Base-by-base conservation (phyloP, 2,797 vertebrate genomes). In the Acropternis orthonyx region DNA sequence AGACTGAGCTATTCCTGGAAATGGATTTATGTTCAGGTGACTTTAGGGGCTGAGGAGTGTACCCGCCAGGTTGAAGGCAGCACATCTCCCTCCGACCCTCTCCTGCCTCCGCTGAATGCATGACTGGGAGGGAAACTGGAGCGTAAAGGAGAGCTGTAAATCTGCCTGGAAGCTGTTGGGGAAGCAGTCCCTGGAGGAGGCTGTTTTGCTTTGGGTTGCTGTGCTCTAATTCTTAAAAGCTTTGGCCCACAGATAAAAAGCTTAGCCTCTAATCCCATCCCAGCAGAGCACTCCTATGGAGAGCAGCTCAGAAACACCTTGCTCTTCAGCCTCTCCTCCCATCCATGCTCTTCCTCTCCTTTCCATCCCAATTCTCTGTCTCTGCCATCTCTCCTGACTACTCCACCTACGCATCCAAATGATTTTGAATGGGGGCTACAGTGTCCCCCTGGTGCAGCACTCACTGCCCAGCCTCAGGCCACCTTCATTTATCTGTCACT, bases 211-310 rank as follows among this genome's bases (percentile, higher is more conserved):
- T 93, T 67, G 82, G 41, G 78, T 82, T 93, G 87, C 73, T 48
- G 62, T 32, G 52, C 89, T 95, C 67, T 96, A 88, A 94, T 95
- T 86, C 83, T 71, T 97, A 92, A 97, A 97, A 94, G 62, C 49
- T 84, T 96, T 88, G 91, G 82, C 69, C 94, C 2, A 0, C 59
- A 90, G 89, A 97, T 96, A 52, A 97, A 97, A 97, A 96, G 87
- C 58, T 86, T 81, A 63, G 65, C 43, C 76, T 85, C 66, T 91
- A 86, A 93, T 91, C 83, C 72, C 26, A 4, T 89, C 89, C 89
- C 6, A 3, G 71, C 41, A 7, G 85, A 90, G 75, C 3, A 4
- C 46, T 79, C 51, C 56, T 68, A 72, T 7, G 6, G 94, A 89
- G 69, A 95, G 67, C n/a, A 66, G 75, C 78, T 93, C 89, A 85